These are phyloP conservation scores for Pachyrhynchus sulphureomaculatus DNA, from an alignment of 1,140 invertebrate genomes.

Conservation along the genomic window DNA sequence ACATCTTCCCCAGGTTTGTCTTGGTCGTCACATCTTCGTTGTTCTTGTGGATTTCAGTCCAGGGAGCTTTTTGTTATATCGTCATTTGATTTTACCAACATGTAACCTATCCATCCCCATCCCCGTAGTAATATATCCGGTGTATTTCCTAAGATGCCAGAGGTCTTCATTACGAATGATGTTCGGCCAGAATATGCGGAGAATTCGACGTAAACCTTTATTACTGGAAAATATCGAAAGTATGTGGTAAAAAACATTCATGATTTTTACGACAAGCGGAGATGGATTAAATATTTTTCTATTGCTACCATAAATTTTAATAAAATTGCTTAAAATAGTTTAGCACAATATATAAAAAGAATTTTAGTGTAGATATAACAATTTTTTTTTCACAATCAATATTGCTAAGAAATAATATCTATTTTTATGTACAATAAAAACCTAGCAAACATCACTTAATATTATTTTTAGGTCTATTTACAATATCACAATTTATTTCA, in stretches of 20 bases:
- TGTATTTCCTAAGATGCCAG: too few relatives aligned
- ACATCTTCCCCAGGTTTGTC: too few relatives aligned
- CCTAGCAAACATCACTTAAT: slow-evolving; percentile 20
- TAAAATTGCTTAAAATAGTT: slow-evolving; percentile 16
- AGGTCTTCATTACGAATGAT: too few relatives aligned
- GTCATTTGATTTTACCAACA: too few relatives aligned
- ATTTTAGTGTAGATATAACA: slow-evolving; percentile 26
- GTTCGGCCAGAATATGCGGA: too few relatives aligned
- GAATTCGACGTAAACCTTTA: too few relatives aligned
- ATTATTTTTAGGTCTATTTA: slow-evolving; percentile 23
- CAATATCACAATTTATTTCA: slow-evolving; percentile 32
- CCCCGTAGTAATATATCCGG: too few relatives aligned
- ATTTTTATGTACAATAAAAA: slow-evolving; percentile 20
- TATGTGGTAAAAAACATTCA: background rate
- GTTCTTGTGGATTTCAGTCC: too few relatives aligned
- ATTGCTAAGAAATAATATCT: slow-evolving; percentile 30
- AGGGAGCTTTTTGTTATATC: too few relatives aligned
- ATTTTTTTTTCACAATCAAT: slow-evolving; percentile 28
- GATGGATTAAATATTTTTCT: background rate
- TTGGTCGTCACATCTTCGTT: too few relatives aligned
- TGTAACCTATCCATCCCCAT: too few relatives aligned
- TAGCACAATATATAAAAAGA: slow-evolving; percentile 26
- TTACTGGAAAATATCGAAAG: background rate
- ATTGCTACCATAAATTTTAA: slow-evolving; percentile 1
- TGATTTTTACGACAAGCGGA: background rate